Conservation (phyloP, 2,888 invertebrate genomes). For the Eumacrocentrus americanus region DNA sequence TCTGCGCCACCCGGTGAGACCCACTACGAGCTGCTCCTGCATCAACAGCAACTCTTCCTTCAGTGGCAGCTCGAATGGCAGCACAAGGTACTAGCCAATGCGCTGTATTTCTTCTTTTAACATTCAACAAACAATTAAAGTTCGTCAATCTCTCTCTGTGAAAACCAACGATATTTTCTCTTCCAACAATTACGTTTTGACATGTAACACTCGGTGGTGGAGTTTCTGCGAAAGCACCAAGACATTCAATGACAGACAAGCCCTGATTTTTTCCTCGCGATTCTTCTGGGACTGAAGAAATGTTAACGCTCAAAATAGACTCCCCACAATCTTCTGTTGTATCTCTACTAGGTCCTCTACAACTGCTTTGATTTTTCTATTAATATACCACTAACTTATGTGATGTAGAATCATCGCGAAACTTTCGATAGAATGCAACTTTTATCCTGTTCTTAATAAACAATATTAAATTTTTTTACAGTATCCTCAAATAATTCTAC, state of each 20-base stretch:
- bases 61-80: constrained; percentile 85
- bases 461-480: constrained; percentile 41
- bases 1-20: constrained; percentile 70
- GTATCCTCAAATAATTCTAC: constrained; percentile 82
- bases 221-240: not conserved
- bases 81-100: constrained; percentile 67
- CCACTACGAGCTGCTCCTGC: constrained; percentile 87
- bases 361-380: constrained; percentile 28
- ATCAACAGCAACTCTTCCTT: constrained; percentile 92
- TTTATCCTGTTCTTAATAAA: not conserved
- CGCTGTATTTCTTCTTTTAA: too few relatives aligned
- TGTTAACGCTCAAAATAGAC: not conserved
- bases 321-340: not conserved
- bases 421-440: constrained; percentile 1
- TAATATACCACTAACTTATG: constrained; percentile 32
- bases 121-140: not conserved
- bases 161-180: too few relatives aligned
- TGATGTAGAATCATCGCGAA: not conserved
- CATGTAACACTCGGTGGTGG: not conserved
- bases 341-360: constrained; percentile 1
- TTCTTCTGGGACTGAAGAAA: constrained; percentile 7
- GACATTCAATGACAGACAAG: constrained; percentile 1
- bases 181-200: constrained; percentile 5
- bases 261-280: constrained; percentile 15
- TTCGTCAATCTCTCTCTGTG: constrained; percentile 6